Conservation (phyloP, 2,797 vertebrate species). For the Acrocephalus scirpaceus region DNA sequence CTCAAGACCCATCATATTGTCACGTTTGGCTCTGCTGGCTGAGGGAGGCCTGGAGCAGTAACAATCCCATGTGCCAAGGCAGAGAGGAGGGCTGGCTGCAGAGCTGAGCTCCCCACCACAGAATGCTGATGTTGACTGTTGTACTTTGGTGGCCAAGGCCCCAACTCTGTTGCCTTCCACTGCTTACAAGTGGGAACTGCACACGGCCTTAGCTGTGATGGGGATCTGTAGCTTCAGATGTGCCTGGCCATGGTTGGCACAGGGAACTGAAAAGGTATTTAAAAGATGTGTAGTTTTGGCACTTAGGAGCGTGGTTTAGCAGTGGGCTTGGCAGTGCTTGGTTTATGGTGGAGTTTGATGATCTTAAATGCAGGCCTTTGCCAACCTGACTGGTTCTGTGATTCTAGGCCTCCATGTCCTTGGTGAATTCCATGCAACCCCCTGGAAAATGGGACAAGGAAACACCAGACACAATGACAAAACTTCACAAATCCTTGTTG, state of each 20-base stretch:
- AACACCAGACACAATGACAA: neutral
- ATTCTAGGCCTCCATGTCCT: neutral
- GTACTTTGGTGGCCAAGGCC: neutral
- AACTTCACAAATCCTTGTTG: neutral
- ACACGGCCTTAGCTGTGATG: neutral
- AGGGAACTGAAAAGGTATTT: neutral
- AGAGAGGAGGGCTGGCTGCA: neutral
- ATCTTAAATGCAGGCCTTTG: neutral
- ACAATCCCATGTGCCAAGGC: neutral
- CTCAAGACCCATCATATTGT: neutral
- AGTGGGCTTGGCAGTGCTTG: neutral
- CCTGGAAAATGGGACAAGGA: neutral
- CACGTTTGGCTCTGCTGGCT: neutral
- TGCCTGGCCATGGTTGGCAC: neutral
- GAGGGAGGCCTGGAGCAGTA: neutral
- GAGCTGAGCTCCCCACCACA: neutral
- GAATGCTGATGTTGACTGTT: neutral
- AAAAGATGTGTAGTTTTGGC: neutral
- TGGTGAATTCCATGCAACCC: neutral
- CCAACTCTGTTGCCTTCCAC: neutral
- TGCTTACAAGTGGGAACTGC: neutral
- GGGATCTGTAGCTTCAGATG: neutral
- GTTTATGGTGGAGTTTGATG: neutral
- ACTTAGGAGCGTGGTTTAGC: accelerated
- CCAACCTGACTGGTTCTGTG: neutral